phyloP scores from a whole-genome alignment of 2,113 vertebrate genomes.

The Actenoides lindsayi region DNA sequence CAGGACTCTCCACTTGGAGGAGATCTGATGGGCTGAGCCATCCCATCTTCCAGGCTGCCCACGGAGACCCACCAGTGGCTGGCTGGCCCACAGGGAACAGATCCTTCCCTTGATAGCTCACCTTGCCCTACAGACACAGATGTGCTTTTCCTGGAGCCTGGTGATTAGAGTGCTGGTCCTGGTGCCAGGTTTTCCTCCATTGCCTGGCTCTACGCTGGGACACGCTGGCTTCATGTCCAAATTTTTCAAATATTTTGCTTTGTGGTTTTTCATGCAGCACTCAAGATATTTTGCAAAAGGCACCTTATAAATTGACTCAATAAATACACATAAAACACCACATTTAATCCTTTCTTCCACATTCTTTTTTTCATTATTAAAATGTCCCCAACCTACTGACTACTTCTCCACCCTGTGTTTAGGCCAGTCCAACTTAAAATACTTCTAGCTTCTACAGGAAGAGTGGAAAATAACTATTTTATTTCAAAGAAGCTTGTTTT shows the following conservation, averaged over 20 bases:
- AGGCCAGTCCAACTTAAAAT: constrained; percentile 36
- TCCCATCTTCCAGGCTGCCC: not conserved
- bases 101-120: not conserved
- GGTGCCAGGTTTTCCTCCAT: constrained; percentile 27
- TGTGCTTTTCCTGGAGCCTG: not conserved
- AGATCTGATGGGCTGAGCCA: not conserved
- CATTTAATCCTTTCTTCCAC: constrained; percentile 69
- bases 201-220: constrained; percentile 26
- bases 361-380: constrained; percentile 55
- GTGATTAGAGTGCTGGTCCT: not conserved
- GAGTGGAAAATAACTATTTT: constrained; percentile 52
- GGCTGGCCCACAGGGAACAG: not conserved
- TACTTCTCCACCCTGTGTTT: not conserved
- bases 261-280: constrained; percentile 38
- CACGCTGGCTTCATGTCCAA: not conserved
- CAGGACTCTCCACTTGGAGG: not conserved
- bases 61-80: not conserved
- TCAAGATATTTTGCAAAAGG: constrained; percentile 65
- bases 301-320: constrained; percentile 67
- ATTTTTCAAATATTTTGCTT: constrained; percentile 66
- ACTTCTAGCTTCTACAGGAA: constrained; percentile 62
- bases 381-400: constrained; percentile 1
- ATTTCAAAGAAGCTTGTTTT: constrained; percentile 64
- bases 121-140: not conserved
- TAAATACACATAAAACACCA: constrained; percentile 59